Percentiles rank a stretch among this genome's conserved stretches.
These are phyloP conservation scores for Regulus satrapa DNA, from an alignment of 2,113 vertebrate species.

Conservation along the genomic window DNA sequence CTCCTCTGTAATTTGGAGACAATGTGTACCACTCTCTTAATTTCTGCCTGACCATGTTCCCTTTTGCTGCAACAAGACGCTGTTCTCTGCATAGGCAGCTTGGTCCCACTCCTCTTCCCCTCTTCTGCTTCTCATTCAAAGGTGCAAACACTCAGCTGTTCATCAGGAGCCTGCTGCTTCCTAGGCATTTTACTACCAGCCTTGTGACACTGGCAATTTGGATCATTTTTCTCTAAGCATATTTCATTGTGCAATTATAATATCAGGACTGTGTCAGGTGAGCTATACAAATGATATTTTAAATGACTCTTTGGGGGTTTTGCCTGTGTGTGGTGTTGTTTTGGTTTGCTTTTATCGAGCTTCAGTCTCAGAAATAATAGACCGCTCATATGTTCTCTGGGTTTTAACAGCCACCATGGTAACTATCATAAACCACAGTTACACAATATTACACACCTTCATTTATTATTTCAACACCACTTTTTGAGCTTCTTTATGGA, in stretches of 20 bases:
- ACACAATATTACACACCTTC: neutral
- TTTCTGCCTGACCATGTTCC: neutral
- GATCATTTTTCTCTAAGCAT: neutral
- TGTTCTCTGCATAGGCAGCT: neutral
- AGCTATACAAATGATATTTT: neutral
- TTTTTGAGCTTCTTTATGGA: neutral
- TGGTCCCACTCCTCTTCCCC: neutral
- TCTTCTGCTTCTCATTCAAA: neutral
- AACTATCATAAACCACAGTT: neutral
- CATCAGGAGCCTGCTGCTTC: neutral
- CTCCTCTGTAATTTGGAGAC: neutral
- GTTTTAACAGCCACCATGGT: neutral
- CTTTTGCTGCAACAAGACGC: neutral
- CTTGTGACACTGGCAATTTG: neutral
- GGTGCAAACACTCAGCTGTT: neutral
- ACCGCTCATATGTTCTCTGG: neutral
- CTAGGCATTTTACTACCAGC: neutral
- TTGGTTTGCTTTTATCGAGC: neutral
- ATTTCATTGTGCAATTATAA: neutral
- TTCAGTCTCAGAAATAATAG: conserved; percentile 28
- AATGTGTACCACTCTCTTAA: neutral
- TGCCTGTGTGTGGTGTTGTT: neutral
- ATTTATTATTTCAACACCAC: neutral
- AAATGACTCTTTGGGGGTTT: neutral
- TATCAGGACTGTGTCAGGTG: neutral